phyloP scores from a whole-genome alignment of 2,113 vertebrate genomes.

The Dromiciops gliroides region DNA sequence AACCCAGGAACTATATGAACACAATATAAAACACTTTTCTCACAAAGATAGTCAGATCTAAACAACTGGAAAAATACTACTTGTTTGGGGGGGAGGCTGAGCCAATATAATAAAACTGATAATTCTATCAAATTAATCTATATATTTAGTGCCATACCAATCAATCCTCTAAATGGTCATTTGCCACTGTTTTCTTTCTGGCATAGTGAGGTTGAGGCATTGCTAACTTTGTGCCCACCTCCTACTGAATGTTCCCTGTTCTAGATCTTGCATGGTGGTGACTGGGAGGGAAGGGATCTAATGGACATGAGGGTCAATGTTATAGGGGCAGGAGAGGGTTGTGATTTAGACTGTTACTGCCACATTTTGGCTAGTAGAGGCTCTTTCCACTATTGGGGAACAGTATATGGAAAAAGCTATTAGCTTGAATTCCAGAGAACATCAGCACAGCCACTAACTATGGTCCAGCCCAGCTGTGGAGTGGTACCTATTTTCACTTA shows the following conservation, averaged over 20 bases:
- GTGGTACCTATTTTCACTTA: neutral
- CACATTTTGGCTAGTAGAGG: neutral
- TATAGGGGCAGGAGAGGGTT: neutral
- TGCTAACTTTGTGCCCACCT: neutral
- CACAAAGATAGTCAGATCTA: too few species aligned
- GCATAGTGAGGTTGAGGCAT: neutral
- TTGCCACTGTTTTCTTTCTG: neutral
- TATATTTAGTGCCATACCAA: too few species aligned
- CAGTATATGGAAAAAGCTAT: neutral
- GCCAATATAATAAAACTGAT: too few species aligned
- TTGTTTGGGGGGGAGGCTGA: too few species aligned
- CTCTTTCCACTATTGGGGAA: neutral
- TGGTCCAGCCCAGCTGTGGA: neutral
- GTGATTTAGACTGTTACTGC: neutral
- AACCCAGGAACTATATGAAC: too few species aligned
- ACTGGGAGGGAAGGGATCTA: neutral
- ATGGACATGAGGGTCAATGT: neutral
- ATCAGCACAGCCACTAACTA: neutral
- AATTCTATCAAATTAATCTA: too few species aligned
- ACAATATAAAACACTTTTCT: too few species aligned
- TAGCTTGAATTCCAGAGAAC: neutral
- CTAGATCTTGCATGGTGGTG: neutral
- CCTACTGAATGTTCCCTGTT: neutral
- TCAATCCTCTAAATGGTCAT: neutral
- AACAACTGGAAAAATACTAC: too few species aligned